Evolutionary conservation across 23 tunicate genomes (phyloP).

Genomic region (Phallusia fumigata): DNA sequence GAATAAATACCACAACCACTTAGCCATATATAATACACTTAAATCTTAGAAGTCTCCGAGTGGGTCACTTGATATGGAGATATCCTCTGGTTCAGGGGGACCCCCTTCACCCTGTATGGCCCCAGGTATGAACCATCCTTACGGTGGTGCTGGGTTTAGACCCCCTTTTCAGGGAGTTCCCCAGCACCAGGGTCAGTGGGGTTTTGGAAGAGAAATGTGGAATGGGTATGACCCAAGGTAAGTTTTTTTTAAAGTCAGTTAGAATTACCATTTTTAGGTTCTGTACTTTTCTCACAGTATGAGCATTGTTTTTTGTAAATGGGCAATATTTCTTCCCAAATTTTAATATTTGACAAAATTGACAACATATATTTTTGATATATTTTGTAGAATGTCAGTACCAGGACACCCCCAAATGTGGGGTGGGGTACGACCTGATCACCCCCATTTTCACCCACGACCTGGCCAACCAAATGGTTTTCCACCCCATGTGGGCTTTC

Average conservation of each 20-base stretch:
- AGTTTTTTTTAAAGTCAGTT: not conserved
- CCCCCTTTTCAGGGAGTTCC: not conserved
- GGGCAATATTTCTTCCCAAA: not conserved
- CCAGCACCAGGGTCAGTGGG: slow-evolving; percentile 1
- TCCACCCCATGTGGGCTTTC: not conserved
- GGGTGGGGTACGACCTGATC: not conserved
- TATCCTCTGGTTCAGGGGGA: slow-evolving; percentile 1
- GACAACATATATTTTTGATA: not conserved
- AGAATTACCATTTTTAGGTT: not conserved
- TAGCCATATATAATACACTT: too few species aligned
- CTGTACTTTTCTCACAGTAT: not conserved
- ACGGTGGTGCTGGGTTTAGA: not conserved
- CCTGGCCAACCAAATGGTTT: not conserved
- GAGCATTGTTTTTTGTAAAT: not conserved
- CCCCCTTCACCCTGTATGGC: not conserved
- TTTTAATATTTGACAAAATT: not conserved
- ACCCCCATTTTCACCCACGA: not conserved
- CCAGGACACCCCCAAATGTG: slow-evolving; percentile 6
- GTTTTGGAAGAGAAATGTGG: slow-evolving; percentile 1
- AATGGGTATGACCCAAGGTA: not conserved
- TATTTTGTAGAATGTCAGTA: not conserved
- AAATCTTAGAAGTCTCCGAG: not conserved
- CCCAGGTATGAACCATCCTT: not conserved
- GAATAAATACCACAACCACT: too few species aligned
- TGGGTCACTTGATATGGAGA: not conserved